Conservation (phyloP, 1,140 invertebrate genomes). For the Monomorium pharaonis region DNA sequence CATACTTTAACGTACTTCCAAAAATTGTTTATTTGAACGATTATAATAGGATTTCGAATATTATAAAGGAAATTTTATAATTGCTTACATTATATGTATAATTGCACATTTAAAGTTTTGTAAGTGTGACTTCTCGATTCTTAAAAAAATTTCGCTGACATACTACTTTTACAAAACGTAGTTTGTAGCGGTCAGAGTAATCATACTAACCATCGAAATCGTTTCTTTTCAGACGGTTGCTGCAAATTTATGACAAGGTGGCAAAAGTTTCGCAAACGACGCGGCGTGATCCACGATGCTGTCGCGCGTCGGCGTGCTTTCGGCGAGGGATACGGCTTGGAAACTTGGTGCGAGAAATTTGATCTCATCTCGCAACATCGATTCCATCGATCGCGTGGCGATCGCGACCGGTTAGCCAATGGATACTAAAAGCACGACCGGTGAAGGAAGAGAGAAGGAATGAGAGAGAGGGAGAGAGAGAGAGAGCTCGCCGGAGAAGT, state of each 20-base stretch:
- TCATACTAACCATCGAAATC: neutral
- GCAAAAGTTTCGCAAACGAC: slow-evolving; percentile 29
- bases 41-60: neutral
- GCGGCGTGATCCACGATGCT: slow-evolving; percentile 49
- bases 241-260: slow-evolving; percentile 1
- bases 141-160: neutral
- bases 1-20: neutral
- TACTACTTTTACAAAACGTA: neutral
- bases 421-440: slow-evolving; percentile 62
- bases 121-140: neutral
- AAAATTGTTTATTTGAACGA: neutral
- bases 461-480: neutral
- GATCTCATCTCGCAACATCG: slow-evolving; percentile 54
- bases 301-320: neutral
- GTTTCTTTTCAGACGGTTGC: slow-evolving; percentile 4
- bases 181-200: no score
- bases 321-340: slow-evolving; percentile 9
- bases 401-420: slow-evolving; percentile 46
- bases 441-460: neutral
- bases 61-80: neutral
- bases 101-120: neutral
- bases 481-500: slow-evolving; percentile 55
- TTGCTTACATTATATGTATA: no score
- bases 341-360: slow-evolving; percentile 51
- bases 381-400: slow-evolving; percentile 57